Evolutionary conservation across 2,888 invertebrate genomes (phyloP).

Genomic region (Idaea aversata): DNA sequence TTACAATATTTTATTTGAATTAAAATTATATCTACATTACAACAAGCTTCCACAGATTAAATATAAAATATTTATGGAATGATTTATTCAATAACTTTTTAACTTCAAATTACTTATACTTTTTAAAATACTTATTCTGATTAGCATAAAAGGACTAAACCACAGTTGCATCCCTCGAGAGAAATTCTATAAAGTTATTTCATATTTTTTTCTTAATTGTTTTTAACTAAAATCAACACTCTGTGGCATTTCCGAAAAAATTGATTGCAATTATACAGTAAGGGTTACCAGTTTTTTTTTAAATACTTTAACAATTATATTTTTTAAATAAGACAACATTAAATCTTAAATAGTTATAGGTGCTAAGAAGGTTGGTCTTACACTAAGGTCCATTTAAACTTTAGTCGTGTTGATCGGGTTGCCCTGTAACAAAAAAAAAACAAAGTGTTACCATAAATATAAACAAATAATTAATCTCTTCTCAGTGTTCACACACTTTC

Average conservation of each 20-base stretch:
- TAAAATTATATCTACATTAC: constrained; percentile 15
- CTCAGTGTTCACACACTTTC: too few relatives aligned
- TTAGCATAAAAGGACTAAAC: too few relatives aligned
- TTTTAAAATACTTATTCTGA: too few relatives aligned
- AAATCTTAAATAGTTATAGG: neutral
- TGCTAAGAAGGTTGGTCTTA: neutral
- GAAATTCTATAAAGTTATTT: too few relatives aligned
- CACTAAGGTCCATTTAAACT: constrained; percentile 18
- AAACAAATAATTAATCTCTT: too few relatives aligned
- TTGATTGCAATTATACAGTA: neutral
- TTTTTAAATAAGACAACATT: neutral
- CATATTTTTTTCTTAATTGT: too few relatives aligned
- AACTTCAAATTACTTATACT: neutral
- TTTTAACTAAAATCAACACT: too few relatives aligned
- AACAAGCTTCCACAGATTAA: constrained; percentile 12
- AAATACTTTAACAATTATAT: neutral
- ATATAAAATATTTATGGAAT: constrained; percentile 20
- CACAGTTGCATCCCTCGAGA: too few relatives aligned
- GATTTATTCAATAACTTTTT: constrained; percentile 9
- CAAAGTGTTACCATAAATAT: neutral
- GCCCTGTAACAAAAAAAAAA: constrained; percentile 53
- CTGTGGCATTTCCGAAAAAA: too few relatives aligned
- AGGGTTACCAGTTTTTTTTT: neutral
- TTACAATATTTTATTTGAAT: constrained; percentile 22
- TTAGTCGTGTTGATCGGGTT: constrained; percentile 41